These are phyloP conservation scores for Guaruba guarouba DNA, from an alignment of 2,113 vertebrate genomes.

Conservation along the genomic window DNA sequence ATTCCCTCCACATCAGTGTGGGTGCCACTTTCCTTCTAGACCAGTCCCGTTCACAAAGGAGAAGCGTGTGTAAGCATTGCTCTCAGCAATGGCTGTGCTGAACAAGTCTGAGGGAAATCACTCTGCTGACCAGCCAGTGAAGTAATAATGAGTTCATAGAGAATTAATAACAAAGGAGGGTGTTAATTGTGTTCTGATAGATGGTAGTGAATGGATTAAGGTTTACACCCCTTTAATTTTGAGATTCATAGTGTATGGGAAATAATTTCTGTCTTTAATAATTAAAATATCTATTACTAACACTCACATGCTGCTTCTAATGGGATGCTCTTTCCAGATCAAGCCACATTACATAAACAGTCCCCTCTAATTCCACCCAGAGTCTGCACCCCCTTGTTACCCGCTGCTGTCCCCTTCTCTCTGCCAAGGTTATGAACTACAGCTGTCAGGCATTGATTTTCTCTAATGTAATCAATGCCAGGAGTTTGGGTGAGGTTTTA, in stretches of 20 bases:
- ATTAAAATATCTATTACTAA: neutral
- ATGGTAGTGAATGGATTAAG: neutral
- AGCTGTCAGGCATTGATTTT: slow-evolving; percentile 28
- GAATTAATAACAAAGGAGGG: neutral
- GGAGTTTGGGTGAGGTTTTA: neutral
- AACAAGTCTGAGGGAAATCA: neutral
- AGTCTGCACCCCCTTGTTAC: neutral
- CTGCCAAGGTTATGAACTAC: neutral
- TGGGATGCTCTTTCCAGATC: neutral
- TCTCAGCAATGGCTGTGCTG: neutral
- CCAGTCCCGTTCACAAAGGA: accelerated
- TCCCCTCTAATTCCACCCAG: neutral
- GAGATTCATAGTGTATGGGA: neutral
- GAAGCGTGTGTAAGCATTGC: neutral
- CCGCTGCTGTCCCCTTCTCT: neutral
- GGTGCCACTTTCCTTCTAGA: neutral
- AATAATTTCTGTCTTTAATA: slow-evolving; percentile 8
- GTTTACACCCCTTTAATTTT: neutral
- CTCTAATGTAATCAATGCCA: neutral
- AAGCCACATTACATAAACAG: neutral
- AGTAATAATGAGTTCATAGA: neutral
- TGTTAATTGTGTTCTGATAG: neutral
- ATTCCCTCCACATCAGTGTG: neutral
- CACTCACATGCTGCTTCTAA: neutral
- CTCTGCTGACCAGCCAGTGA: neutral